Percentiles rank a stretch among this genome's conserved stretches.
These are phyloP conservation scores for Tenualosa ilisha DNA, from an alignment of 2,797 vertebrate genomes.

Conservation along the genomic window DNA sequence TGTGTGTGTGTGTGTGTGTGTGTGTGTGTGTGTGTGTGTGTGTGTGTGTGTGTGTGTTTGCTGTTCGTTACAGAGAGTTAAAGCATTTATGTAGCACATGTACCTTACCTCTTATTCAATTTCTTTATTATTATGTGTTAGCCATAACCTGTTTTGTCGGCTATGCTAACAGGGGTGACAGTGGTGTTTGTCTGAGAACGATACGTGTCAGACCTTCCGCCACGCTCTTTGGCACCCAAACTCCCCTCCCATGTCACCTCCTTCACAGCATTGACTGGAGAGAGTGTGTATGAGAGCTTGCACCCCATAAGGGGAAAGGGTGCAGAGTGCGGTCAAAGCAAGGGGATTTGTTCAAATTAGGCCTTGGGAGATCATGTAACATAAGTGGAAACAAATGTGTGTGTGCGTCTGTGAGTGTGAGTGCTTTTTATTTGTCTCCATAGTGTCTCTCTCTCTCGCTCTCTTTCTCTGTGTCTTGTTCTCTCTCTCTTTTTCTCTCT, in stretches of 20 bases:
- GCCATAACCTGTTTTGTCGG: not conserved
- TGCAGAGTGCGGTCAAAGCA: constrained; percentile 69
- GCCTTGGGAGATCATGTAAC: constrained; percentile 78
- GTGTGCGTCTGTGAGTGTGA: constrained; percentile 20
- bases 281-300: constrained; percentile 50
- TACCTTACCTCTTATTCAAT: too few species aligned
- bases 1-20: too few species aligned
- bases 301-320: constrained; percentile 63
- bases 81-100: too few species aligned
- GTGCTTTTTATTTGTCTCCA: not conserved
- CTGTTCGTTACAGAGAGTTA: too few species aligned
- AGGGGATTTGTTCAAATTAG: constrained; percentile 81
- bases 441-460: constrained; percentile 34
- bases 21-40: too few species aligned
- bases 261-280: constrained; percentile 68
- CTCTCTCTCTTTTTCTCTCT: not conserved
- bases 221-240: constrained; percentile 51
- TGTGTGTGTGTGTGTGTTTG: too few species aligned
- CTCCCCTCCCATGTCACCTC: constrained; percentile 60
- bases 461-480: constrained; percentile 14
- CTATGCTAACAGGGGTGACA: not conserved
- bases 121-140: too few species aligned
- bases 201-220: constrained; percentile 58
- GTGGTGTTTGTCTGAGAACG: not conserved
- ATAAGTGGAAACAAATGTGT: constrained; percentile 81